Percentiles rank a stretch among this genome's conserved stretches.
Conservation (phyloP, 2,888 invertebrate species). For the Venusia cambrica region DNA sequence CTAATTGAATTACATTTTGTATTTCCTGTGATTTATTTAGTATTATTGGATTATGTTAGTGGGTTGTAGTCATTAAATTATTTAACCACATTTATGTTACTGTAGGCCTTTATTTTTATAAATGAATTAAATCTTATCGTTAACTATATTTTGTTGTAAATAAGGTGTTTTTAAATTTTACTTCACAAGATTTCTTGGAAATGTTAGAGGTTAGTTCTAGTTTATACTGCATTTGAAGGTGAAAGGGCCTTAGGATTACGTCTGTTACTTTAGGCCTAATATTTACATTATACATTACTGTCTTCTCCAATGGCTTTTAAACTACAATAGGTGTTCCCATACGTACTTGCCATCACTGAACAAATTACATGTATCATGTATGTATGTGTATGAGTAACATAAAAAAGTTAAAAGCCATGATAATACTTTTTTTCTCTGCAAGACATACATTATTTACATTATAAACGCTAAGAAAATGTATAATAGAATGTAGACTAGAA, state of each 20-base stretch:
- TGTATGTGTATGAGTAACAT: not conserved
- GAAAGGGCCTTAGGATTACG: slow-evolving; percentile 20
- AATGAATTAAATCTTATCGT: slow-evolving; percentile 9
- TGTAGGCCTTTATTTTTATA: slow-evolving; percentile 8
- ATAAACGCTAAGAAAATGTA: too few relatives aligned
- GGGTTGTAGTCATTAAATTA: slow-evolving; percentile 48
- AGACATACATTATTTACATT: too few relatives aligned
- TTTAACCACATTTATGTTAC: slow-evolving; percentile 43
- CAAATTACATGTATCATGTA: slow-evolving; percentile 6
- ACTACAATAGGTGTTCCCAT: slow-evolving; percentile 21
- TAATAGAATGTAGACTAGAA: too few relatives aligned
- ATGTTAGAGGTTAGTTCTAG: slow-evolving; percentile 7
- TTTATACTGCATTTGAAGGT: slow-evolving; percentile 6
- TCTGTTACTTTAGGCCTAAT: slow-evolving; percentile 20
- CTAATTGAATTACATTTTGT: slow-evolving; percentile 49
- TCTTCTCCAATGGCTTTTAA: slow-evolving; percentile 11
- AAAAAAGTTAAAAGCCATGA: too few relatives aligned
- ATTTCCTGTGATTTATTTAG: slow-evolving; percentile 73
- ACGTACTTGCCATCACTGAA: slow-evolving; percentile 26
- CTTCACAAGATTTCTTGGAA: too few relatives aligned
- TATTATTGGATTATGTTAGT: slow-evolving; percentile 59
- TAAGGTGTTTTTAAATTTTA: slow-evolving; percentile 1
- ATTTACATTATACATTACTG: slow-evolving; percentile 1
- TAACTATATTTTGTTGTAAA: slow-evolving; percentile 1
- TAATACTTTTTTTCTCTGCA: too few relatives aligned